Evolutionary conservation across 2,113 vertebrate species (phyloP).

Genomic region (Tiliqua scincoides): DNA sequence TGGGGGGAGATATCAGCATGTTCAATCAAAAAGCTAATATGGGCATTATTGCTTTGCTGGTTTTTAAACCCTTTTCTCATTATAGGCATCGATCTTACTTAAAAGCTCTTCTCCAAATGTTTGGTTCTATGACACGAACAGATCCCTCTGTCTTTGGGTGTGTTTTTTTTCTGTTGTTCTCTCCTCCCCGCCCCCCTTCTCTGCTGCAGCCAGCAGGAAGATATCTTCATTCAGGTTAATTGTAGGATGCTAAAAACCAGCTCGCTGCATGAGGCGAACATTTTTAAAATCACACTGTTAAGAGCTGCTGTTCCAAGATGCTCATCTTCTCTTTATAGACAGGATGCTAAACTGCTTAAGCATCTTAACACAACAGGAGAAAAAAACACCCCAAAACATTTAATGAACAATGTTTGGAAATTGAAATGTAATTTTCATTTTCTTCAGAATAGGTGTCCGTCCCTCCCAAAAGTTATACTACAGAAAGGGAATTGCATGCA

Average conservation of each 20-base stretch:
- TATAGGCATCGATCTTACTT: conserved; percentile 63
- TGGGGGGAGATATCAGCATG: conserved; percentile 61
- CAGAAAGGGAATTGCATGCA: too few species aligned
- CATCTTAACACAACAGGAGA: background rate
- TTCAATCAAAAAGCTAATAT: conserved; percentile 68
- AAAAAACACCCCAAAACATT: background rate
- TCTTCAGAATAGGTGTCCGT: background rate
- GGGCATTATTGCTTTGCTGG: conserved; percentile 65
- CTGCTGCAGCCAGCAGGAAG: conserved; percentile 34
- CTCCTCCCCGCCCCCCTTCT: background rate
- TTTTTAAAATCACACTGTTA: background rate
- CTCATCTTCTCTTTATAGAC: conserved; percentile 38
- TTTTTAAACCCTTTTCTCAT: conserved; percentile 69
- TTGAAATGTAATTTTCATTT: conserved; percentile 6
- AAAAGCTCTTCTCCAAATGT: conserved; percentile 65
- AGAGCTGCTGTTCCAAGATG: conserved; percentile 1
- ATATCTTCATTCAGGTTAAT: conserved; percentile 57
- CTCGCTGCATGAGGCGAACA: conserved; percentile 14
- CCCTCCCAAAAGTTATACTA: background rate
- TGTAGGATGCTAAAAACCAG: conserved; percentile 31
- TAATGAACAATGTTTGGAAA: conserved; percentile 30
- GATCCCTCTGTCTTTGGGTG: conserved; percentile 32
- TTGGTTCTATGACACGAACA: conserved; percentile 49
- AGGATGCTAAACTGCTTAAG: conserved; percentile 19
- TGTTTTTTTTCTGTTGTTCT: background rate